Evolutionary conservation across 2,113 vertebrate species (phyloP).

Genomic region (Prionailurus viverrinus): DNA sequence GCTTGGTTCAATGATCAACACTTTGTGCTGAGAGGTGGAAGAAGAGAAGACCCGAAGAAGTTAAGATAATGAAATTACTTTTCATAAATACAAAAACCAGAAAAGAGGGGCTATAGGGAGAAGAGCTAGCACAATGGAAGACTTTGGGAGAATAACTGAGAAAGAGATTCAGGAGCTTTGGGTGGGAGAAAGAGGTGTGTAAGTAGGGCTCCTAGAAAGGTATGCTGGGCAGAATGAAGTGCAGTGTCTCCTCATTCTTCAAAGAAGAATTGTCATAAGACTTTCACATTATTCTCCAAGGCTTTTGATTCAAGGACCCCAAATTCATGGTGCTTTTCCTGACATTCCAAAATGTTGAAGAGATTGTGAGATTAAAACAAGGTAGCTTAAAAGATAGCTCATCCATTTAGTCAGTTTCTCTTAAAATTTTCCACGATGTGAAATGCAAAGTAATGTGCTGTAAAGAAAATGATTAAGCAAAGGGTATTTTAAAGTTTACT

Average conservation of each 20-base stretch:
- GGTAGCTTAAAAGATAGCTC: background rate
- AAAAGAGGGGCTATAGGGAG: background rate
- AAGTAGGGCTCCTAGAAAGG: background rate
- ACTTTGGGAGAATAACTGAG: background rate
- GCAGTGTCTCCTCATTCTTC: background rate
- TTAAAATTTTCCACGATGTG: constrained; percentile 28
- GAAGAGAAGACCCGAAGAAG: constrained; percentile 1
- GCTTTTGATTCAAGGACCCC: background rate
- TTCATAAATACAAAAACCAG: background rate
- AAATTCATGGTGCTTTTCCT: background rate
- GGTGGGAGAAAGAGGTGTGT: accelerated
- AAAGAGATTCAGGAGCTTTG: background rate
- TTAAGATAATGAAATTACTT: background rate
- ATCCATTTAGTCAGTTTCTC: constrained; percentile 21
- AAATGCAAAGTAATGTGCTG: background rate
- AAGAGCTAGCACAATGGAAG: background rate
- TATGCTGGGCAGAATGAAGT: background rate
- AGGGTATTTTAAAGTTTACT: constrained; percentile 52
- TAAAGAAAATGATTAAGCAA: constrained; percentile 64
- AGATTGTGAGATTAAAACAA: constrained; percentile 39
- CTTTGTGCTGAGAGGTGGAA: background rate
- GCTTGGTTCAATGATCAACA: background rate
- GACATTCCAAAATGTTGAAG: constrained; percentile 20
- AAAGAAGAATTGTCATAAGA: background rate
- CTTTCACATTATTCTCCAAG: background rate